Evolutionary conservation across 2,113 vertebrate genomes (phyloP).

Genomic region (Pyxicephalus adspersus): DNA sequence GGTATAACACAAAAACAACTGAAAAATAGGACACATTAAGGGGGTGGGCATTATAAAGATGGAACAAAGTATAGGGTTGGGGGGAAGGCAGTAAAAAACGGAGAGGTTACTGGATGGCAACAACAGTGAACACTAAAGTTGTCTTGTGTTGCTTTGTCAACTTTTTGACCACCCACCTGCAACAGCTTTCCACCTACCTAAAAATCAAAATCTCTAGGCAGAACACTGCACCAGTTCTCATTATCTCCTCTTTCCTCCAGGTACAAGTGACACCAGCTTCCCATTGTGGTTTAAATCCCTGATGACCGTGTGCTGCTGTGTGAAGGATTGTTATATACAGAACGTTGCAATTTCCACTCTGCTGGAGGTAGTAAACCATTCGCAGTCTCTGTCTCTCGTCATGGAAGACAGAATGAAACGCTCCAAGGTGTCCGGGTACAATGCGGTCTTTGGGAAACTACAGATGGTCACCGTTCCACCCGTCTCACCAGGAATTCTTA

Average conservation of each 20-base stretch:
- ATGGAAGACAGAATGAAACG: slow-evolving; percentile 91
- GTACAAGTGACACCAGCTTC: slow-evolving; percentile 68
- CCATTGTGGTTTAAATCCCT: slow-evolving; percentile 88
- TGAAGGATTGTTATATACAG: slow-evolving; percentile 84
- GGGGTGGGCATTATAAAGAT: no score
- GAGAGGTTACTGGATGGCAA: no score
- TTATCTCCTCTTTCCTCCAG: slow-evolving; percentile 58
- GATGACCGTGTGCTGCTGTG: slow-evolving; percentile 91
- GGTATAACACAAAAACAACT: no score
- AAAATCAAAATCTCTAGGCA: no score
- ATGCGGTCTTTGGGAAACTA: slow-evolving; percentile 83
- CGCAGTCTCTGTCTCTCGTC: slow-evolving; percentile 91
- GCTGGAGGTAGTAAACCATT: slow-evolving; percentile 93
- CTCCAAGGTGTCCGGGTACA: slow-evolving; percentile 79
- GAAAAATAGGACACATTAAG: no score
- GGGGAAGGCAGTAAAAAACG: no score
- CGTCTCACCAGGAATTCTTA: slow-evolving; percentile 79
- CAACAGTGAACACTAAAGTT: no score
- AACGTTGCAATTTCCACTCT: slow-evolving; percentile 88
- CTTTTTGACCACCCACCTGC: no score
- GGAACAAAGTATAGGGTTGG: no score
- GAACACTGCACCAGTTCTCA: neutral
- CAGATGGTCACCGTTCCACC: slow-evolving; percentile 96
- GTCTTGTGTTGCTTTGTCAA: no score
- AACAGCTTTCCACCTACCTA: no score